Percentiles rank a stretch among this genome's conserved stretches.
These are phyloP conservation scores for Zosterops lateralis DNA, from an alignment of 2,113 vertebrate genomes.

Conservation along the genomic window DNA sequence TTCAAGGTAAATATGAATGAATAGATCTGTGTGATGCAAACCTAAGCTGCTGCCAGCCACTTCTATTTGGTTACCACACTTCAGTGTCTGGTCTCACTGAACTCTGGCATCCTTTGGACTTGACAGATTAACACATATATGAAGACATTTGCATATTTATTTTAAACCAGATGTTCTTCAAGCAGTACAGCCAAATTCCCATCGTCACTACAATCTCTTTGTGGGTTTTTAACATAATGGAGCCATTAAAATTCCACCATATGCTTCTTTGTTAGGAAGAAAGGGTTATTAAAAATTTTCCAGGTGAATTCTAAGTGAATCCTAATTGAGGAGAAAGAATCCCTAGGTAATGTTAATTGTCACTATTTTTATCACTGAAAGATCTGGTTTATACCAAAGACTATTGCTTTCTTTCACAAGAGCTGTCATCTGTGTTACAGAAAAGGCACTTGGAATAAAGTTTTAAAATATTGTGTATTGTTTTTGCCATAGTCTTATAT, in stretches of 20 bases:
- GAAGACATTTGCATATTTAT: slow-evolving; percentile 64
- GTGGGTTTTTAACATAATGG: slow-evolving; percentile 45
- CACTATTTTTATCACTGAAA: background rate
- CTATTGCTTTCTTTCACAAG: background rate
- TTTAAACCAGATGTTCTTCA: slow-evolving; percentile 59
- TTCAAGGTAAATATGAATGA: background rate
- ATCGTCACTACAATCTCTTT: slow-evolving; percentile 20
- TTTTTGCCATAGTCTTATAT: background rate
- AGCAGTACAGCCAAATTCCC: slow-evolving; percentile 39
- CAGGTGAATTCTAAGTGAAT: slow-evolving; percentile 47
- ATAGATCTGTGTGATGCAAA: background rate
- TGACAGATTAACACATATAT: slow-evolving; percentile 66
- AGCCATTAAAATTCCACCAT: slow-evolving; percentile 38
- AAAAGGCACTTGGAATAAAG: background rate
- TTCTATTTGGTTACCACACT: background rate
- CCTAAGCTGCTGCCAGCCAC: background rate
- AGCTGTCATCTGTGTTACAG: background rate
- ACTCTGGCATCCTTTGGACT: slow-evolving; percentile 45
- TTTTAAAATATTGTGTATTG: background rate
- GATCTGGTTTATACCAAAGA: background rate
- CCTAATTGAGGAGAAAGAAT: slow-evolving; percentile 6
- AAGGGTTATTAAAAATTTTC: slow-evolving; percentile 1
- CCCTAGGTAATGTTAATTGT: background rate
- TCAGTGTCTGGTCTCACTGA: background rate
- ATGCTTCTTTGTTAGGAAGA: background rate